Evolutionary conservation across 2,113 vertebrate species (phyloP).

Genomic region (Tinamus guttatus): DNA sequence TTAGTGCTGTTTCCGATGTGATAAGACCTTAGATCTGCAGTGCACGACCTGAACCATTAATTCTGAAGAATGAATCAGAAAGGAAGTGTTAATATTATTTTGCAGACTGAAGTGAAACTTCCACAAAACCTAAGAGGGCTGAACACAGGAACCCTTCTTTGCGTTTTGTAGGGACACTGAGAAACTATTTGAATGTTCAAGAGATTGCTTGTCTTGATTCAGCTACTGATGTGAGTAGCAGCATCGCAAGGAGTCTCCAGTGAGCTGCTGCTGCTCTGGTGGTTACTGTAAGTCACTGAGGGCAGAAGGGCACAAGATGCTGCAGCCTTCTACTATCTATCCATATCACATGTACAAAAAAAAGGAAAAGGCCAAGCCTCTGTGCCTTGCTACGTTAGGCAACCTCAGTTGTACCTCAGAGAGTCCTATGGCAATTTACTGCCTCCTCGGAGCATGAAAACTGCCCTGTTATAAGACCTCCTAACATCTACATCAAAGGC

Average conservation of each 20-base stretch:
- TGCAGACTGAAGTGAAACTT: background rate
- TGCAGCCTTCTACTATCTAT: background rate
- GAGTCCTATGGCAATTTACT: background rate
- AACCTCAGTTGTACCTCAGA: background rate
- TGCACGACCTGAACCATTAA: background rate
- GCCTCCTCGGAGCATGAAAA: background rate
- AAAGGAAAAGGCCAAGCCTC: background rate
- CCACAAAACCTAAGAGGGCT: background rate
- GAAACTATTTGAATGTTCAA: background rate
- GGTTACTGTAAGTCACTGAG: background rate
- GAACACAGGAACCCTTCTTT: background rate
- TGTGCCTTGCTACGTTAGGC: background rate
- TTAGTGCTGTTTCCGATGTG: background rate
- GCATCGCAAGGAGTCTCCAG: background rate
- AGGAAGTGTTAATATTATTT: background rate
- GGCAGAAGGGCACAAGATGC: background rate
- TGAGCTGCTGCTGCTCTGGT: fast-evolving
- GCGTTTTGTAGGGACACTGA: background rate
- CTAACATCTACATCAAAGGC: background rate
- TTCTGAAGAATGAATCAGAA: background rate
- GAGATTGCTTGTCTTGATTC: background rate
- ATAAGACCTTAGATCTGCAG: background rate
- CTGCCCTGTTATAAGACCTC: background rate
- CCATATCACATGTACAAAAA: fast-evolving
- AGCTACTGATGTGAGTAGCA: background rate